phyloP scores from a whole-genome alignment of 1,140 invertebrate species.

The Brachionus koreanus region DNA sequence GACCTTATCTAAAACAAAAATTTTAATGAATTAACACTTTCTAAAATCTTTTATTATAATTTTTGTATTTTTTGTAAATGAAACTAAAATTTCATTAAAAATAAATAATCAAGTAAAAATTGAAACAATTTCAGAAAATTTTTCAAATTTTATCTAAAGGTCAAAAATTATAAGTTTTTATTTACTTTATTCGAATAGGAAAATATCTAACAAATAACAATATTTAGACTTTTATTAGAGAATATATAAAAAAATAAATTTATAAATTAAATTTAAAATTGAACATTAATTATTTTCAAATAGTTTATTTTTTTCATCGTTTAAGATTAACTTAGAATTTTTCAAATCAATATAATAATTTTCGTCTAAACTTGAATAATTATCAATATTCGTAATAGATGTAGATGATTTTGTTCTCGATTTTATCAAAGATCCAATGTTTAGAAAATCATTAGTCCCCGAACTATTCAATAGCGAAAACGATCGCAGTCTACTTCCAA shows the following conservation, averaged over 20 bases:
- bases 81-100: no score
- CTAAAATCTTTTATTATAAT: no score
- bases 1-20: no score
- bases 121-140: no score
- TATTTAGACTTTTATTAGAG: neutral
- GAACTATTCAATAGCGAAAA: constrained; percentile 13
- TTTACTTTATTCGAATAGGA: neutral
- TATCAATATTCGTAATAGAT: neutral
- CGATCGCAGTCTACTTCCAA: neutral
- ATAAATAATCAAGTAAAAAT: no score
- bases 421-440: neutral
- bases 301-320: neutral
- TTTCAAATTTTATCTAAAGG: no score
- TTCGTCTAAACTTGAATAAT: constrained; percentile 17
- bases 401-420: constrained; percentile 2
- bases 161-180: neutral
- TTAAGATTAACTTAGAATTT: constrained; percentile 26
- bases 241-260: neutral
- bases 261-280: neutral
- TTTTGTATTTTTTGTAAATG: no score
- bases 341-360: constrained; percentile 2
- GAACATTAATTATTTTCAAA: neutral
- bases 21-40: no score
- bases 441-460: neutral
- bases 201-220: neutral